phyloP scores from a whole-genome alignment of 2,797 vertebrate species.

The Clarias platycephalus region DNA sequence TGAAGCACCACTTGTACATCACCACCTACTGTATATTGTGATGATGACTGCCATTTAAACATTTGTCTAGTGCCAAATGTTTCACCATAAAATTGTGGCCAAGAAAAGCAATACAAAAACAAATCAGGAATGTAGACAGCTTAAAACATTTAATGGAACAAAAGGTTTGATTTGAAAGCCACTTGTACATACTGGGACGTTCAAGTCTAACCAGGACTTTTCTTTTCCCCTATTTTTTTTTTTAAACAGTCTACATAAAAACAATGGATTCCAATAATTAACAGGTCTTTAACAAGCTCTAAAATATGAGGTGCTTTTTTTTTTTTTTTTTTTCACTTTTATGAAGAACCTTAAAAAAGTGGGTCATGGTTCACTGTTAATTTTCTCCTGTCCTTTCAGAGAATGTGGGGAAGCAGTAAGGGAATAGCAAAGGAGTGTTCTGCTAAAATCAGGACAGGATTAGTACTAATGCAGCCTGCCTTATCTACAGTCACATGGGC shows the following conservation, averaged over 20 bases:
- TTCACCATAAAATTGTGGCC: background rate
- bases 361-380: background rate
- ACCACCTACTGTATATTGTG: background rate
- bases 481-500: constrained; percentile 78
- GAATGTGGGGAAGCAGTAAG: constrained; percentile 56
- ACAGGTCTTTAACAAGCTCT: background rate
- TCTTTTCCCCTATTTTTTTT: background rate
- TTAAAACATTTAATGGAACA: no score
- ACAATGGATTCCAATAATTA: background rate
- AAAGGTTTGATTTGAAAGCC: no score
- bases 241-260: background rate
- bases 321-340: background rate
- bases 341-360: constrained; percentile 24
- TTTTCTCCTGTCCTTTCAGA: constrained; percentile 17
- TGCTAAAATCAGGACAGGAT: constrained; percentile 79
- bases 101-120: background rate
- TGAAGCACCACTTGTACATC: background rate
- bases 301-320: background rate
- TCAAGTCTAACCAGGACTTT: no score
- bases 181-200: no score
- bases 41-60: background rate
- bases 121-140: no score
- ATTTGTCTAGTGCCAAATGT: background rate
- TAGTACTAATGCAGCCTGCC: constrained; percentile 78
- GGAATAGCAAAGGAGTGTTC: constrained; percentile 61